Conservation (phyloP, 2,797 vertebrate genomes). For the Heteromormyrus szaboi region DNA sequence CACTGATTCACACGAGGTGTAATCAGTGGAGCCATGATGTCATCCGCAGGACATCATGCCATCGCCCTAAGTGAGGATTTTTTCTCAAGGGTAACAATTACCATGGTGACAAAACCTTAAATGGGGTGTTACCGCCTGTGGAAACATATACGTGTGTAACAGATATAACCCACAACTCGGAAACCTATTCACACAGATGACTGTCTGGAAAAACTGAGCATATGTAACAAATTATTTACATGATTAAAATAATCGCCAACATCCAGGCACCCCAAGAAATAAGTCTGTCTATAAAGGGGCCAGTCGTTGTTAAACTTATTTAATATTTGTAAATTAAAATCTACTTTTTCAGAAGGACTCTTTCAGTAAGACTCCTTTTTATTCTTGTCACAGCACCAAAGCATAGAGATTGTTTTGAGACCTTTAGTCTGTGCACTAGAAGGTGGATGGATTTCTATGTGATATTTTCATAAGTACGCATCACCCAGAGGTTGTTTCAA, state of each 20-base stretch:
- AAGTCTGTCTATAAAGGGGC: not conserved
- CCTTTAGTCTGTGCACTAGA: not conserved
- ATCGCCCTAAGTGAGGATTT: constrained; percentile 19
- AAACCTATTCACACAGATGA: not conserved
- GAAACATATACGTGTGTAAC: not conserved
- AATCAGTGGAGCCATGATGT: constrained; percentile 5
- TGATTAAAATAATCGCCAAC: not conserved
- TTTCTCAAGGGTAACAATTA: constrained; percentile 44
- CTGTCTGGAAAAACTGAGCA: not conserved
- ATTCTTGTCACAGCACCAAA: not conserved
- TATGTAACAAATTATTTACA: not conserved
- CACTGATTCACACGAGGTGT: not conserved
- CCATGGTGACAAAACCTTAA: constrained; percentile 34
- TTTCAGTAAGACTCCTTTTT: not conserved
- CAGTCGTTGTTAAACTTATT: not conserved
- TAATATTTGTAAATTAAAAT: not conserved
- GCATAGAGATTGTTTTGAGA: not conserved
- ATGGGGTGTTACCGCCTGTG: constrained; percentile 23
- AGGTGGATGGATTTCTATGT: not conserved
- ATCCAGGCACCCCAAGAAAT: not conserved
- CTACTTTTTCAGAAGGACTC: not conserved
- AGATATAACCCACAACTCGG: not conserved
- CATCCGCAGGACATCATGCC: constrained; percentile 1
- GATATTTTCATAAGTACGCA: not conserved
- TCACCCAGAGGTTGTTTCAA: not conserved